Evolutionary conservation across 1,140 invertebrate species (phyloP).

Genomic region (Eciton burchellii): DNA sequence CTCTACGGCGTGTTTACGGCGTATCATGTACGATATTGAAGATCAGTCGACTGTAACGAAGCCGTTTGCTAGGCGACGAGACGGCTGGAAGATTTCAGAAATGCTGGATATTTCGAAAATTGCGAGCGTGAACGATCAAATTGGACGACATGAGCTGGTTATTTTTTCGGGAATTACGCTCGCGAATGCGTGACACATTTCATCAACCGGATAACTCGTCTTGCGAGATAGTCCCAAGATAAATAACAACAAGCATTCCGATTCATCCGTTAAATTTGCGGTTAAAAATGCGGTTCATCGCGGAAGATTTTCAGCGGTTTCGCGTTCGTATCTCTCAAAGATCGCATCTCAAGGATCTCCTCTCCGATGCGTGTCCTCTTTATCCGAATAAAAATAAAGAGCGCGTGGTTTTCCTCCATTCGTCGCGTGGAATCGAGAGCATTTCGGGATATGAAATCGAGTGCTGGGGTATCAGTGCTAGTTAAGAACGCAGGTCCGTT

Average conservation of each 20-base stretch:
- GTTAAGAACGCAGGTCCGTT: neutral
- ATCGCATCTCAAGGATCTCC: neutral
- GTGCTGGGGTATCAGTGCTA: neutral
- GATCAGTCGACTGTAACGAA: constrained; percentile 49
- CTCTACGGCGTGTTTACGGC: constrained; percentile 15
- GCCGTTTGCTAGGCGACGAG: neutral
- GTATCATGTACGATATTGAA: constrained; percentile 45
- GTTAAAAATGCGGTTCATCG: too few species aligned
- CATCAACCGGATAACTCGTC: too few species aligned
- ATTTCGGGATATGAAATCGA: neutral
- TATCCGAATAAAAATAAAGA: neutral
- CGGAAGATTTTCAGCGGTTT: too few species aligned
- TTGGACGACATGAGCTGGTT: neutral
- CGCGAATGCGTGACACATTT: too few species aligned
- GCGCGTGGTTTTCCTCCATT: neutral
- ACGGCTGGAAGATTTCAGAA: constrained; percentile 7
- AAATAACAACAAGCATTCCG: too few species aligned
- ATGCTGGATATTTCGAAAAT: constrained; percentile 29
- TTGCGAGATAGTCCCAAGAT: too few species aligned
- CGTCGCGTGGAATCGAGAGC: neutral
- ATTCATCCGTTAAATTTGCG: too few species aligned
- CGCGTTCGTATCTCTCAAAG: too few species aligned
- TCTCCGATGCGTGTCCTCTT: neutral
- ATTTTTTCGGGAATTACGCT: too few species aligned
- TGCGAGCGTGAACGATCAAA: neutral